A percentile compares a stretch with the other conserved stretches of the same genome.
These are phyloP conservation scores for Plestiodon gilberti DNA, from an alignment of 2,113 vertebrate species.

Conservation along the genomic window DNA sequence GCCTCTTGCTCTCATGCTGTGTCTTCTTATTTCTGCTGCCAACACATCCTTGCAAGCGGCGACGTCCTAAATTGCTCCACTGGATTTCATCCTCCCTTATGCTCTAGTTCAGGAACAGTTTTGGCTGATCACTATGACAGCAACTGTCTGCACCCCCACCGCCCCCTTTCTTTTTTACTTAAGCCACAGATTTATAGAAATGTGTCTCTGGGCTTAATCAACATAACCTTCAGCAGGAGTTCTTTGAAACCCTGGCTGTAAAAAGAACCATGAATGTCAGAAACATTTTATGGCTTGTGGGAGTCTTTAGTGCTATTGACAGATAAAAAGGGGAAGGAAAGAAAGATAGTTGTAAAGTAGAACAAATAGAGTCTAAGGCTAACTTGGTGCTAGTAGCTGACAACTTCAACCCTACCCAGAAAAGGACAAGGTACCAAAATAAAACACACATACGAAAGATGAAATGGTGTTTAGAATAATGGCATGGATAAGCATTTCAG, in stretches of 20 bases:
- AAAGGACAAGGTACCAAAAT: slow-evolving; percentile 19
- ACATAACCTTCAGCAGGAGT: slow-evolving; percentile 52
- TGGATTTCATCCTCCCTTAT: slow-evolving; percentile 48
- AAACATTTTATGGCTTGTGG: slow-evolving; percentile 59
- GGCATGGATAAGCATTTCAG: background rate
- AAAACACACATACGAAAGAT: slow-evolving; percentile 16
- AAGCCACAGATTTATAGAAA: slow-evolving; percentile 58
- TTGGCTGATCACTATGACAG: slow-evolving; percentile 52
- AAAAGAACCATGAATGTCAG: slow-evolving; percentile 63
- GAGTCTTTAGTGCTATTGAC: slow-evolving; percentile 55
- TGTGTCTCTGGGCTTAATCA: slow-evolving; percentile 61
- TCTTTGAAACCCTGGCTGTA: slow-evolving; percentile 63
- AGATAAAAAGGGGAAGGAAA: slow-evolving; percentile 53
- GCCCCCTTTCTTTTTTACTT: slow-evolving; percentile 39
- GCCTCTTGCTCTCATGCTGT: slow-evolving; percentile 9
- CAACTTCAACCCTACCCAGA: background rate
- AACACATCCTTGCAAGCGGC: slow-evolving; percentile 44
- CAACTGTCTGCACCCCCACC: background rate
- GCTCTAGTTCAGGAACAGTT: slow-evolving; percentile 41
- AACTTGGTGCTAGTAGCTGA: slow-evolving; percentile 25
- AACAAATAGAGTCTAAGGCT: background rate
- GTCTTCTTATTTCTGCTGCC: slow-evolving; percentile 48
- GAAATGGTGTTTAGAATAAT: background rate
- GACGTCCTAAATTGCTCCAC: slow-evolving; percentile 32
- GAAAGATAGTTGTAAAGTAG: slow-evolving; percentile 29